phyloP scores from a whole-genome alignment of 2,888 invertebrate species.

The Morinoia aosen region DNA sequence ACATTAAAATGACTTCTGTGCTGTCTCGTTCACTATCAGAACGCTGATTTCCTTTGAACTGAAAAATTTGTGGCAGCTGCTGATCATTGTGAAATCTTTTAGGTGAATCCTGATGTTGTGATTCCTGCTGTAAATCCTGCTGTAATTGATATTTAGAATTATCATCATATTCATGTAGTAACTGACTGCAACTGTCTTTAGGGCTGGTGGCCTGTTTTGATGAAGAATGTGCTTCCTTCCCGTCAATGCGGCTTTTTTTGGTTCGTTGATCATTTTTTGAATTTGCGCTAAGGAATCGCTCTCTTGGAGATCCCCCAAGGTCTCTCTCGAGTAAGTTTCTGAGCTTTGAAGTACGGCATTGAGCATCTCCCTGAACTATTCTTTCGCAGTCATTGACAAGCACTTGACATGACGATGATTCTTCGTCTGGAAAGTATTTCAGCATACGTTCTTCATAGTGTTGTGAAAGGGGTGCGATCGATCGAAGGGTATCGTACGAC shows the following conservation, averaged over 20 bases:
- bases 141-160: background rate
- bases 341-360: background rate
- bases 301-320: background rate
- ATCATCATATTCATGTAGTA: background rate
- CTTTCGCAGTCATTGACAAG: background rate
- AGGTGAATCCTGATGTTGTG: background rate
- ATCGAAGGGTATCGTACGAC: background rate
- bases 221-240: background rate
- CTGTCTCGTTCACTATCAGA: background rate
- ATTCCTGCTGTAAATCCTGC: background rate
- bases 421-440: background rate
- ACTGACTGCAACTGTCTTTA: background rate
- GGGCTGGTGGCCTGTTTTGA: background rate
- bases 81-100: background rate
- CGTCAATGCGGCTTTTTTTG: constrained; percentile 56
- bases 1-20: background rate
- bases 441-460: background rate
- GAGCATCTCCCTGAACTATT: background rate
- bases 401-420: background rate
- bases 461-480: background rate
- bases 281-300: background rate
- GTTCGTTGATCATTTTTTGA: constrained; percentile 49
- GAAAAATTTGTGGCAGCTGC: background rate
- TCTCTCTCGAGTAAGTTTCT: constrained; percentile 5
- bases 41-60: background rate